Evolutionary conservation across 2,113 vertebrate genomes (phyloP), one percentile per base, ranked within the genome.

Genomic region (Donacobius atricapilla): DNA sequence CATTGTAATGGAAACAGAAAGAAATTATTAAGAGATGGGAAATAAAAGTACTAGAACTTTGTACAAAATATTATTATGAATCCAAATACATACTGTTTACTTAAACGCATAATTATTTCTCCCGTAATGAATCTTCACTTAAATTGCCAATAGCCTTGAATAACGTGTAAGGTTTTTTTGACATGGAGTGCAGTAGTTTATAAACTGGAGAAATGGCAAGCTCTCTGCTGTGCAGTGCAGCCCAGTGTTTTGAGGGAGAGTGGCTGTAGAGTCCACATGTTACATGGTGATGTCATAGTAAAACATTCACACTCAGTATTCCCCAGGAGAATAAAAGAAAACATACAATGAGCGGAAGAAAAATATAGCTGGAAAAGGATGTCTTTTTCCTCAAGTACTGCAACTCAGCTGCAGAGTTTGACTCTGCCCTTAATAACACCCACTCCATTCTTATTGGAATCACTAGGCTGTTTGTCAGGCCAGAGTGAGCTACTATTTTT

Each of bases 321-420:
- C 61, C 82, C 69, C 56, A 89, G n/a, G 83, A 92, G 66, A 87
- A 91, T 89, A 60, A 88, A 89, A 84, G 61, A 95, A 94, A 89
- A 84, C 24, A 90, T 87, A 86, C 54, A 92, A 79, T 57, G 20
- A 72, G 39, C 0, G 0, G 76, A 87, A 87, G 31, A 76, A 94
- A 89, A 94, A 85, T 77, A 73, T 15, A 89, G 37, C 33, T 93
- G n/a, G 50, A 73, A 88, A 94, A 73, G 24, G 33, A 60, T 80
- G 53, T 66, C 15, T 84, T 94, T 90, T 72, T 73, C 53, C 58
- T 86, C 44, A 70, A 89, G 33, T 83, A 56, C 39, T 60, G 65
- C 89, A 92, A 81, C 56, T 84, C 71, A 68, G 53, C 69, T 71
- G 48, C 50, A 78, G 37, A 70, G 20, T 82, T 80, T 57, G 53